Evolutionary conservation across 1,140 invertebrate species (phyloP).

Genomic region (Pogonus chalceus): DNA sequence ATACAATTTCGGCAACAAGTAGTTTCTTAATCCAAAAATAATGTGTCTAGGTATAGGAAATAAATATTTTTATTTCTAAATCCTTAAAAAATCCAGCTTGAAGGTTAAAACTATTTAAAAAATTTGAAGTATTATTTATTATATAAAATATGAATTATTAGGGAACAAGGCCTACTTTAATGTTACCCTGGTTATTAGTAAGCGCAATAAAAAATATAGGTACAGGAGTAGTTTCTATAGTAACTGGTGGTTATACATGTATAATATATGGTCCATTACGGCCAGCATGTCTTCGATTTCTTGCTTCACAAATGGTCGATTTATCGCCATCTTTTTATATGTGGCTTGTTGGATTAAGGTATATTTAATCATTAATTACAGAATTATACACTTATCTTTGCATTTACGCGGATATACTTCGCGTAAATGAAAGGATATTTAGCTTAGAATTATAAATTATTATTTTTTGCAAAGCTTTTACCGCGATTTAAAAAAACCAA

Average conservation of each 20-base stretch:
- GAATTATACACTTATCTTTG: not conserved
- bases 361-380: not conserved
- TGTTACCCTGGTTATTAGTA: conserved; percentile 14
- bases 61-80: too few species aligned
- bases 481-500: not conserved
- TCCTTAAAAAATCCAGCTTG: too few species aligned
- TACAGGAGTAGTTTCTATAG: conserved; percentile 3
- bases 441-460: not conserved
- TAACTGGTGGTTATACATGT: conserved; percentile 10
- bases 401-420: not conserved
- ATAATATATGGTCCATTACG: conserved; percentile 7
- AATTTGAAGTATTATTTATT: too few species aligned
- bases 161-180: conserved; percentile 11
- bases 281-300: conserved; percentile 14
- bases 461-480: too few species aligned
- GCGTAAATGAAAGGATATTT: not conserved
- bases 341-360: conserved; percentile 11
- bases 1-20: too few species aligned
- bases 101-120: too few species aligned
- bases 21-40: too few species aligned
- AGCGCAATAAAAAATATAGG: conserved; percentile 8
- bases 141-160: too few species aligned
- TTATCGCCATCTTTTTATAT: conserved; percentile 9
- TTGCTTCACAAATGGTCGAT: conserved; percentile 7
- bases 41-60: too few species aligned